A percentile compares a stretch with the other conserved stretches of the same genome.
Evolutionary conservation across 2,797 vertebrate genomes (phyloP).

Genomic region (Pangasius sanitwongsei): DNA sequence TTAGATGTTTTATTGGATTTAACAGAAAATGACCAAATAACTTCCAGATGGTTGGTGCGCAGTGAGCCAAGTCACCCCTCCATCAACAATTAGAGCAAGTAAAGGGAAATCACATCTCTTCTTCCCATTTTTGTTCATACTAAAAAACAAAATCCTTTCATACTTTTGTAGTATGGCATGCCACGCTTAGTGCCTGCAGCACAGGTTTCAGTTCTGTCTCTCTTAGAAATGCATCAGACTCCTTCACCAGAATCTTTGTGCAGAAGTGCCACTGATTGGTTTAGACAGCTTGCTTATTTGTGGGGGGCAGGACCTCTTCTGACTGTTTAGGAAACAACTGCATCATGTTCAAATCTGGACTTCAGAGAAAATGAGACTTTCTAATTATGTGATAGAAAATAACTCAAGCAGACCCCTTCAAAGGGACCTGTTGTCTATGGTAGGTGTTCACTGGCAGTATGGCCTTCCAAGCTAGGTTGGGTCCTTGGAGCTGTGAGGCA

Average conservation of each 20-base stretch:
- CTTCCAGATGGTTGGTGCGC: slow-evolving; percentile 48
- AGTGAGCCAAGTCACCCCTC: slow-evolving; percentile 43
- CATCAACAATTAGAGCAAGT: slow-evolving; percentile 49
- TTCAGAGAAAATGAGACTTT: slow-evolving; percentile 7
- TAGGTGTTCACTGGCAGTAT: background rate
- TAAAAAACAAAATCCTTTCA: slow-evolving; percentile 7
- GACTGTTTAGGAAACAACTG: slow-evolving; percentile 30
- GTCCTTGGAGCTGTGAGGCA: background rate
- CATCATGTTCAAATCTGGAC: slow-evolving; percentile 24
- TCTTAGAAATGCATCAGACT: background rate
- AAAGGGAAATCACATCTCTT: slow-evolving; percentile 44
- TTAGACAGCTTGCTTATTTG: slow-evolving; percentile 31
- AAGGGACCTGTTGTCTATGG: slow-evolving; percentile 2
- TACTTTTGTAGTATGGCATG: slow-evolving; percentile 19
- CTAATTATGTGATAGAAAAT: slow-evolving; percentile 21
- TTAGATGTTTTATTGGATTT: slow-evolving; percentile 35
- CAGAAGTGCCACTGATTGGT: slow-evolving; percentile 10
- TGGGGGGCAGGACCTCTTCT: slow-evolving; percentile 1
- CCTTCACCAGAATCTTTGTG: background rate
- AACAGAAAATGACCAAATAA: slow-evolving; percentile 49
- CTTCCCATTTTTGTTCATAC: slow-evolving; percentile 42
- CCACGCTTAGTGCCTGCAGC: background rate
- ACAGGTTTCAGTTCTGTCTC: slow-evolving; percentile 9
- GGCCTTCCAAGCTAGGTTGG: background rate
- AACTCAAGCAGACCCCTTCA: slow-evolving; percentile 5